Evolutionary conservation across 2,888 invertebrate genomes (phyloP).

Genomic region (Steinernema carpocapsae): DNA sequence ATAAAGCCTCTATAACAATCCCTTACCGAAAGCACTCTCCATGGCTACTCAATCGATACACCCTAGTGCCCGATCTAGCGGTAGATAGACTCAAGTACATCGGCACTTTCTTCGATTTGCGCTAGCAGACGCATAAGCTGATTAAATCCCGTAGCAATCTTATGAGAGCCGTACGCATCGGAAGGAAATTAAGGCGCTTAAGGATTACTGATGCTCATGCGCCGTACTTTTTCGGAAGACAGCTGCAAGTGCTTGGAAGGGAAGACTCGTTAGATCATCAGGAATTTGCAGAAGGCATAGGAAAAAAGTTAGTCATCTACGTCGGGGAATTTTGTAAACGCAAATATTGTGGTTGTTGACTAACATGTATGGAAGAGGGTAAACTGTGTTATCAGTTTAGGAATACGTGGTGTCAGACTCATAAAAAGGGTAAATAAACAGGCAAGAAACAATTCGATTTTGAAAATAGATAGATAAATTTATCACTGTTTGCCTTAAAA

Average conservation of each 20-base stretch:
- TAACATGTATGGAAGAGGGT: not conserved
- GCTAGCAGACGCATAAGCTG: slow-evolving; percentile 29
- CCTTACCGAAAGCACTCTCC: not conserved
- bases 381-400: too few species aligned
- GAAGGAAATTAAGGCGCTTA: slow-evolving; percentile 29
- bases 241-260: not conserved
- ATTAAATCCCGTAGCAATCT: not conserved
- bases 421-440: too few species aligned
- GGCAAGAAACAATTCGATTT: too few species aligned
- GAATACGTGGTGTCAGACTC: too few species aligned
- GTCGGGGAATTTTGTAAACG: not conserved
- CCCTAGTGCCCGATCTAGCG: not conserved
- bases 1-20: not conserved
- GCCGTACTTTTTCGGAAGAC: not conserved
- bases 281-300: not conserved
- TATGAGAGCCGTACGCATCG: not conserved
- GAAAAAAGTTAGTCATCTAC: not conserved
- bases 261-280: too few species aligned
- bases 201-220: slow-evolving; percentile 12
- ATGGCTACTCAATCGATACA: not conserved
- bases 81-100: too few species aligned
- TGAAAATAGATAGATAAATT: too few species aligned
- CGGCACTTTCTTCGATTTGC: not conserved
- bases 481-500: too few species aligned
- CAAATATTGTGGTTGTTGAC: not conserved